Evolutionary conservation across 2,888 invertebrate species (phyloP).

Genomic region (Hoplodrina blanda): DNA sequence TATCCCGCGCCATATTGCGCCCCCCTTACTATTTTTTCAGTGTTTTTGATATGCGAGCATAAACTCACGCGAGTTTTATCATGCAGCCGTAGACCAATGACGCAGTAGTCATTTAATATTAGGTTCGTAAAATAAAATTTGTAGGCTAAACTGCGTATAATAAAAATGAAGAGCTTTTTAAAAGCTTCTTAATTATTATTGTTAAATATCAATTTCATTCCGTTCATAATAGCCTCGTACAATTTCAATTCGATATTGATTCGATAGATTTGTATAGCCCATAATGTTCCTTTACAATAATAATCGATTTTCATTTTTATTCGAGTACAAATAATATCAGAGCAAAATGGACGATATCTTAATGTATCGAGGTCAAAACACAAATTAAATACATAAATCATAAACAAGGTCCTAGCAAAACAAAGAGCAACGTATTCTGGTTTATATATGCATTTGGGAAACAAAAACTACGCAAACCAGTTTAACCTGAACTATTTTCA

Average conservation of each 20-base stretch:
- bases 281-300: conserved; percentile 22
- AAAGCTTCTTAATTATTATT: neutral
- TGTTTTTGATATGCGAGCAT: too few relatives aligned
- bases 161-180: neutral
- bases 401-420: conserved; percentile 37
- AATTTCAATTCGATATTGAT: conserved; percentile 11
- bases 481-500: conserved; percentile 30
- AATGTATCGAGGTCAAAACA: conserved; percentile 43
- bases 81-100: too few relatives aligned
- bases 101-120: too few relatives aligned
- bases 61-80: too few relatives aligned
- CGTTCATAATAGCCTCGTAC: neutral
- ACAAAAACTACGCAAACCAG: neutral
- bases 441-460: neutral
- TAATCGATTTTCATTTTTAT: conserved; percentile 16
- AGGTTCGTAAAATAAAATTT: too few relatives aligned
- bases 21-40: too few relatives aligned
- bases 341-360: conserved; percentile 39
- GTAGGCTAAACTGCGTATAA: neutral
- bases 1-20: too few relatives aligned
- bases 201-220: conserved; percentile 1
- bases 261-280: conserved; percentile 10
- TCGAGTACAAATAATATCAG: conserved; percentile 17
- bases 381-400: conserved; percentile 48
- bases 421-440: conserved; percentile 39